These are phyloP conservation scores for Clupea harengus DNA, from an alignment of 2,113 vertebrate genomes.

Conservation along the genomic window DNA sequence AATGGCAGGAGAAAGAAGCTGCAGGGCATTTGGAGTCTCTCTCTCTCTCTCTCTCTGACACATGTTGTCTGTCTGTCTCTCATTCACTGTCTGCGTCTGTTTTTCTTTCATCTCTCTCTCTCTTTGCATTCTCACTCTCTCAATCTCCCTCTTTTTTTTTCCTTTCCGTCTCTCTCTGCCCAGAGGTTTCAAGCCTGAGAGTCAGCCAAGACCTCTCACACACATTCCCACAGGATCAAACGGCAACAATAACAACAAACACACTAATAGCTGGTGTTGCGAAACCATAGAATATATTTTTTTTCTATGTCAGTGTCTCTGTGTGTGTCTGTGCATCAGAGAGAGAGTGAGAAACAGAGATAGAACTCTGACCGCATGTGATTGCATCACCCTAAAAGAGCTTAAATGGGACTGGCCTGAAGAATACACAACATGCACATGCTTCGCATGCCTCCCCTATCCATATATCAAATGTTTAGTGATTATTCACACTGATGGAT, in stretches of 20 bases:
- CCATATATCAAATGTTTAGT: not conserved
- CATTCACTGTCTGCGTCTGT: not conserved
- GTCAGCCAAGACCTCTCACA: not conserved
- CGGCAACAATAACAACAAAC: constrained; percentile 36
- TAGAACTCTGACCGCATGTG: not conserved
- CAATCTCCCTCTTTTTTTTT: constrained; percentile 29
- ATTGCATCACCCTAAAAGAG: not conserved
- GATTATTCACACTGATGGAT: not conserved
- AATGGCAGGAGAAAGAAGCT: not conserved
- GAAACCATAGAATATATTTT: not conserved
- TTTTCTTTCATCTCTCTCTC: not conserved
- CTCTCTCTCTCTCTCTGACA: not conserved
- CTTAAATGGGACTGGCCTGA: too few species aligned
- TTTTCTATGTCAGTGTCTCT: not conserved
- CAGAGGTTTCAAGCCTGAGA: not conserved
- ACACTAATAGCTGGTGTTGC: not conserved
- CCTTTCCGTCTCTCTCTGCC: not conserved
- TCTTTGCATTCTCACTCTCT: constrained; percentile 38
- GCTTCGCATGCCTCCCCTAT: not conserved
- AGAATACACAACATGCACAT: not conserved
- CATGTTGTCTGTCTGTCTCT: not conserved
- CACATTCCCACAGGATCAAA: constrained; percentile 15
- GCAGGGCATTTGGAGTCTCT: not conserved
- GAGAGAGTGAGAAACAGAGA: not conserved
- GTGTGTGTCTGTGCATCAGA: not conserved